A percentile compares a stretch with the other conserved stretches of the same genome.
These are phyloP conservation scores for Callyntrura guangdongensis DNA, from an alignment of 2,888 invertebrate genomes.

Conservation along the genomic window DNA sequence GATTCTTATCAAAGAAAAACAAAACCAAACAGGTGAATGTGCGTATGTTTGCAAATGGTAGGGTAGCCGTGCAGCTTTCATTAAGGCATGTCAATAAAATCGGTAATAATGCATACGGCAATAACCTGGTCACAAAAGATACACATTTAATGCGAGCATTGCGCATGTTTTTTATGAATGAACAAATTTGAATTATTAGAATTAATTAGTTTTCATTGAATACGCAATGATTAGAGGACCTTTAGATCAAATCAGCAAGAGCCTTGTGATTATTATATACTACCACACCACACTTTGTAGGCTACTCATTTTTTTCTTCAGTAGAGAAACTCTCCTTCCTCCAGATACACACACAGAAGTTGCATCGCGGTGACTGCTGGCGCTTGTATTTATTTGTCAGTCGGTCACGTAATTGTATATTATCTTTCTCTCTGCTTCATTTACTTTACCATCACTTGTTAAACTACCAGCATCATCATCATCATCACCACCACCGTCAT, in stretches of 20 bases:
- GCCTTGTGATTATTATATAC: slow-evolving; percentile 25
- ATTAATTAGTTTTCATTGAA: slow-evolving; percentile 73
- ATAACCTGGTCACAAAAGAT: neutral
- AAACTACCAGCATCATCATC: slow-evolving; percentile 2
- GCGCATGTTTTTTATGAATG: slow-evolving; percentile 46
- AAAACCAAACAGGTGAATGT: slow-evolving; percentile 8
- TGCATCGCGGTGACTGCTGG: neutral
- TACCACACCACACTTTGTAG: slow-evolving; percentile 26
- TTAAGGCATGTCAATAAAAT: neutral
- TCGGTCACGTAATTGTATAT: slow-evolving; percentile 60
- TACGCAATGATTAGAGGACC: slow-evolving; percentile 28
- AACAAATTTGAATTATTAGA: slow-evolving; percentile 72
- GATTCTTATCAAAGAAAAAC: slow-evolving; percentile 60
- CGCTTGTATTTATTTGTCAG: slow-evolving; percentile 17
- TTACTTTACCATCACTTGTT: slow-evolving; percentile 38
- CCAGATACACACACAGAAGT: slow-evolving; percentile 42
- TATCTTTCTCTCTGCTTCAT: slow-evolving; percentile 23
- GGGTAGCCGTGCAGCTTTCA: too few species aligned
- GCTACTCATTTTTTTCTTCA: neutral
- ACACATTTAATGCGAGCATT: neutral
- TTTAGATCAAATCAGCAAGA: slow-evolving; percentile 54
- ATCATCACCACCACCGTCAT: neutral
- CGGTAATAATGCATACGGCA: too few species aligned
- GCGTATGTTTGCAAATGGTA: neutral
- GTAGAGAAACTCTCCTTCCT: slow-evolving; percentile 13